Evolutionary conservation across 92 coral and sea anemone species (phyloP).

Genomic region (Scolanthus callimorphus): DNA sequence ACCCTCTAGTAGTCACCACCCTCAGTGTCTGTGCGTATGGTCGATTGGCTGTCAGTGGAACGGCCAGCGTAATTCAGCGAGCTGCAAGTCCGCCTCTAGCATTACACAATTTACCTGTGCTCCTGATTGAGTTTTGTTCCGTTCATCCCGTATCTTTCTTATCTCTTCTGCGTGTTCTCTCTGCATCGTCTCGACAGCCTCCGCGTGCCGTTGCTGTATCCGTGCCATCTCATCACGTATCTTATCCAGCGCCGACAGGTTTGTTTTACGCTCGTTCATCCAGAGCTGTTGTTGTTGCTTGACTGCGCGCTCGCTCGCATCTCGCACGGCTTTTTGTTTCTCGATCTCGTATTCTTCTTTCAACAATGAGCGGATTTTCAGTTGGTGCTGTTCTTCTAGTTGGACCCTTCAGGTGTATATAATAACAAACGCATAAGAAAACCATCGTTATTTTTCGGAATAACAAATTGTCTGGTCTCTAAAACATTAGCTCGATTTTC

Average conservation of each 20-base stretch:
- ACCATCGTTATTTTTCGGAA: too few relatives aligned
- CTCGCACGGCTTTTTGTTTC: slow-evolving; percentile 40
- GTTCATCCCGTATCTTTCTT: slow-evolving; percentile 17
- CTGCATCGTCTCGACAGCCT: slow-evolving; percentile 32
- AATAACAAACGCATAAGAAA: too few relatives aligned
- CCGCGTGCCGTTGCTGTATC: slow-evolving; percentile 47
- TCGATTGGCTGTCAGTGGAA: too few relatives aligned
- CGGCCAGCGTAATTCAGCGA: too few relatives aligned
- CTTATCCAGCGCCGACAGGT: slow-evolving; percentile 46
- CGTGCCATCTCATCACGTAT: slow-evolving; percentile 40
- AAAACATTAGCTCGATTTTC: too few relatives aligned
- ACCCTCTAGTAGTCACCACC: too few relatives aligned
- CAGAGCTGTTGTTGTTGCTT: slow-evolving; percentile 56
- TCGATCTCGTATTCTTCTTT: slow-evolving; percentile 47
- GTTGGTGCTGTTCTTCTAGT: slow-evolving; percentile 58
- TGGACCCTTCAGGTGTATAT: slow-evolving; percentile 56
- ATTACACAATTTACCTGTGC: too few relatives aligned
- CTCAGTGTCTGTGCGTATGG: too few relatives aligned
- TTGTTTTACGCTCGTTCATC: slow-evolving; percentile 51
- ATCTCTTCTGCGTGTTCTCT: slow-evolving; percentile 48
- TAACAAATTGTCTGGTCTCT: too few relatives aligned
- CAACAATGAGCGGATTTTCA: slow-evolving; percentile 44
- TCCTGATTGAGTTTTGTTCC: too few relatives aligned
- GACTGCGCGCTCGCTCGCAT: slow-evolving; percentile 44
- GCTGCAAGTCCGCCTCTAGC: too few relatives aligned